Evolutionary conservation across 2,888 invertebrate genomes (phyloP), one percentile per base, ranked within the genome.

Genomic region (Drosophila birchii): DNA sequence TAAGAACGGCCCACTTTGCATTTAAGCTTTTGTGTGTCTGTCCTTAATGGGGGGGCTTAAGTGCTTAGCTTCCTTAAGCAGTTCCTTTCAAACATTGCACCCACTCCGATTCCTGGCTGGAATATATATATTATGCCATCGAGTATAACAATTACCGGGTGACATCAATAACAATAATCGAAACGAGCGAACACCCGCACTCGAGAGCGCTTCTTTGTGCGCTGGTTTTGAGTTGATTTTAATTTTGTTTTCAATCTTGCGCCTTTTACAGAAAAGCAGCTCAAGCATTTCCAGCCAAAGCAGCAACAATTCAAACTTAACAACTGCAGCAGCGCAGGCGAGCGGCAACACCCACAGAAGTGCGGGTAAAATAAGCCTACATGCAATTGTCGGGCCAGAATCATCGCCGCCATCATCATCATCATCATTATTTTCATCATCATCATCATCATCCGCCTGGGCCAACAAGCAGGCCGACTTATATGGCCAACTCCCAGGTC

Each of bases 341-440:
- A 78, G 54, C 81, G 73, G 64, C 64, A 60, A 89, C 91, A 91
- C 90, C 84, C 90, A 90, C 91, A 91, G 90, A 80, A 86, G 78
- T 75, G 85, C 89, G 78, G 81, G 87, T 66, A 91, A 90, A 88
- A 88, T 91, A 89, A 91, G 91, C 91, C 91, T 91, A 91, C 90
- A 91, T 90, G 82, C 91, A 89, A 91, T 91, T 91, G 91, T 90
- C 88, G 90, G 90, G 79, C 39, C 79, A 71, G 61, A 80, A 80
- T 67, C 80, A 69, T 66, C 75, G 71, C 61, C 79, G 78, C 57
- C 81, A 76, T 55, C 79, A 78, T 58, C 89, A 78, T 58, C 89
- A 63, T 54, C 78, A 63, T 54, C 78, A 76, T 53, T 36, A 53
- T 53, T 47, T 29, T 69, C 80, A 69, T 74, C 79, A 73, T 75